Evolutionary conservation across 2,888 invertebrate genomes (phyloP).

Genomic region (Bellardia bayeri): DNA sequence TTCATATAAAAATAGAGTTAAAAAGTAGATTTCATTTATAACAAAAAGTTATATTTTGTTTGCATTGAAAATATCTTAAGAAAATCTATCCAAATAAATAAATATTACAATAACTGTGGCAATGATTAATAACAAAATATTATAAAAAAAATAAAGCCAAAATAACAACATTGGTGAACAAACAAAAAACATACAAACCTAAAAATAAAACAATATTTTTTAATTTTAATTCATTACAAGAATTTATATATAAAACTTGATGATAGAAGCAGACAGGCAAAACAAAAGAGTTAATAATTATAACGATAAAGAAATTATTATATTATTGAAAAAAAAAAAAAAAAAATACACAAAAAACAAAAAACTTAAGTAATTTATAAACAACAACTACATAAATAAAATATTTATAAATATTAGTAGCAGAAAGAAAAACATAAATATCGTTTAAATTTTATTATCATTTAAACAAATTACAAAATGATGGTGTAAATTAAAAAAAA

Average conservation of each 20-base stretch:
- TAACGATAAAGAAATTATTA: conserved; percentile 28
- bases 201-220: conserved; percentile 48
- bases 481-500: conserved; percentile 75
- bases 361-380: conserved; percentile 29
- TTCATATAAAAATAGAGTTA: conserved; percentile 49
- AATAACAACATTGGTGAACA: conserved; percentile 56
- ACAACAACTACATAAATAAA: conserved; percentile 41
- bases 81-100: conserved; percentile 74
- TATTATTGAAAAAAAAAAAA: conserved; percentile 34
- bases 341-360: conserved; percentile 5
- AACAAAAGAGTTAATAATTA: conserved; percentile 28
- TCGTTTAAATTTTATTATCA: conserved; percentile 35
- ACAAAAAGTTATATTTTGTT: conserved; percentile 43
- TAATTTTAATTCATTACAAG: conserved; percentile 51
- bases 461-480: conserved; percentile 61
- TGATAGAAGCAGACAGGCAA: conserved; percentile 39
- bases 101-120: conserved; percentile 83
- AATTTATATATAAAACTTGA: conserved; percentile 23
- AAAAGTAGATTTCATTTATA: conserved; percentile 52
- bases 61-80: conserved; percentile 62
- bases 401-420: conserved; percentile 50
- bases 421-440: conserved; percentile 29
- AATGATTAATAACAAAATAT: conserved; percentile 62
- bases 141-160: conserved; percentile 55
- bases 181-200: conserved; percentile 35